Base-by-base conservation (phyloP, 1,140 invertebrate genomes). In the Drosophila pseudoobscura region DNA sequence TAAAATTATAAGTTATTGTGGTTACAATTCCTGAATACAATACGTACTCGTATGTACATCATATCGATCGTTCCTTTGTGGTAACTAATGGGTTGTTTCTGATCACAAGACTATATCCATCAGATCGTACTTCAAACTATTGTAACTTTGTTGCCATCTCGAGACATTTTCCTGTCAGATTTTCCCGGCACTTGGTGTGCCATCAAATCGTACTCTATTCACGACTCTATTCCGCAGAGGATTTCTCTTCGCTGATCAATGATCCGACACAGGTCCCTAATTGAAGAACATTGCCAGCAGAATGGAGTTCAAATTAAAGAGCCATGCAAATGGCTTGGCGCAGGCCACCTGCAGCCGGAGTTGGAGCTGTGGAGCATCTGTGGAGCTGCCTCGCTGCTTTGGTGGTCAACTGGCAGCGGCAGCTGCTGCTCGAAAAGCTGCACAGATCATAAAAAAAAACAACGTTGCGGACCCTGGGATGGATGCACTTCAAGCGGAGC, bases 401-500 rank as follows among this genome's bases (percentile, higher is more conserved):
- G 63, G 65, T 69, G 65, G 65, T 45, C 65, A 69, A 29, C n/a
- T 22, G 43, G 62, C 65, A 69, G 24, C 4, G 24, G 24, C 24
- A 26, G 24, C 24, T 24, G 24, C 24, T 24, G 22, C 22, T 24
- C 22, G 22, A 24, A 3, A 3, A 24, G 65, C 65, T 69, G 31
- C 9, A 1, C 31, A 44, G 66, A 70, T 70, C 66, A 69, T 69
- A 70, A 71, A 59, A 59, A 59, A 70, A 39, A 7, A n/a, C 15
- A 15, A 8, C 20, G 3, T 9, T 13, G 13, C 15, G 5, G 13
- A 9, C 44, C 7, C 63, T 57, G 46, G 20, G 64, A 70, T 70
- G 65, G 65, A 71, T 71, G 64, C 68, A 71, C 65, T 70, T 57
- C 45, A 66, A 47, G 17, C 52, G 43, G 43, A 52, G 20, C 43